Evolutionary conservation across 2,888 invertebrate genomes (phyloP).

Genomic region (Muscina levida): DNA sequence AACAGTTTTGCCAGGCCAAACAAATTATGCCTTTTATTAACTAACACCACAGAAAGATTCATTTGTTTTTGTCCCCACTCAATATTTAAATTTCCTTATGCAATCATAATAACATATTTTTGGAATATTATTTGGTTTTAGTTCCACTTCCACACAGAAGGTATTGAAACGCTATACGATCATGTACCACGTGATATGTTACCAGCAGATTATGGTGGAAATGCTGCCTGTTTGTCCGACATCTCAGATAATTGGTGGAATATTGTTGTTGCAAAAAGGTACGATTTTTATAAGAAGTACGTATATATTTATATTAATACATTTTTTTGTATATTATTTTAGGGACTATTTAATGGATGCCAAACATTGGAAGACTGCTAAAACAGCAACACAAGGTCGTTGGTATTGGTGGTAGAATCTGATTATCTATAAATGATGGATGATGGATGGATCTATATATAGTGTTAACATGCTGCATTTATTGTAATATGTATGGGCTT

Average conservation of each 20-base stretch:
- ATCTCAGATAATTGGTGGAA: conserved; percentile 80
- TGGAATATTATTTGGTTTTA: too few species aligned
- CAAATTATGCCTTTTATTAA: too few species aligned
- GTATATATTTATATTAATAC: not conserved
- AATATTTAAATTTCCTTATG: too few species aligned
- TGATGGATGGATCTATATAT: too few species aligned
- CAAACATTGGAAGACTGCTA: conserved; percentile 83
- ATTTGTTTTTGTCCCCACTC: too few species aligned
- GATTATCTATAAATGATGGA: too few species aligned
- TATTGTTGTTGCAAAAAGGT: conserved; percentile 70
- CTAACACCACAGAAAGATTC: too few species aligned
- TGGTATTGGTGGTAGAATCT: conserved; percentile 67
- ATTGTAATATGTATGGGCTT: too few species aligned
- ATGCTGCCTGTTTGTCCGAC: conserved; percentile 70
- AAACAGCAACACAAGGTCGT: conserved; percentile 71
- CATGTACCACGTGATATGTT: conserved; percentile 82
- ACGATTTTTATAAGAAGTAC: conserved; percentile 10
- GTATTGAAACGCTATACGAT: conserved; percentile 82
- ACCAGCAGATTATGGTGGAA: conserved; percentile 64
- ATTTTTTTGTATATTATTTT: conserved; percentile 62
- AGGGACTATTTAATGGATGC: conserved; percentile 83
- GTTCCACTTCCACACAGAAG: conserved; percentile 81
- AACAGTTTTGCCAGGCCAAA: too few species aligned
- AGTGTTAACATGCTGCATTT: too few species aligned
- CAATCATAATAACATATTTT: too few species aligned